Evolutionary conservation across 2,888 invertebrate species (phyloP).

Genomic region (Tupiocoris notatus): DNA sequence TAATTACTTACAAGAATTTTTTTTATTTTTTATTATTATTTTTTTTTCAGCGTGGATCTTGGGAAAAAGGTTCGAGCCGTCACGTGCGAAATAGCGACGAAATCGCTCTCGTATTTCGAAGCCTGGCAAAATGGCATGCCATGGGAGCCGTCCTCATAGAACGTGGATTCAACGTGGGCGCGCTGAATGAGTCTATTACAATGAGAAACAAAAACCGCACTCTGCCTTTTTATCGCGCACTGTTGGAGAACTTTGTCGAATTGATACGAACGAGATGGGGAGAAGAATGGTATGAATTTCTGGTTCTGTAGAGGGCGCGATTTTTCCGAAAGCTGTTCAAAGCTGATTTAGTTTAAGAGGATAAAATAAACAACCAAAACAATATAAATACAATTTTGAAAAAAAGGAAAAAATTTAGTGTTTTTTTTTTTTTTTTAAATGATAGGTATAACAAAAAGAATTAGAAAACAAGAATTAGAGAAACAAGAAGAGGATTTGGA

Average conservation of each 20-base stretch:
- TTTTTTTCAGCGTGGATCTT: neutral
- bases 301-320: no score
- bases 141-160: slow-evolving; percentile 17
- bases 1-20: no score
- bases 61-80: slow-evolving; percentile 7
- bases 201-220: neutral
- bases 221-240: neutral
- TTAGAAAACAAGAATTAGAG: no score
- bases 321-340: no score
- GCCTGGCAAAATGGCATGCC: slow-evolving; percentile 29
- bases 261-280: slow-evolving; percentile 2
- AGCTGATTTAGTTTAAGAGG: no score
- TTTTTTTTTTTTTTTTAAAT: no score
- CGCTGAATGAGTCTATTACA: neutral
- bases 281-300: slow-evolving; percentile 8
- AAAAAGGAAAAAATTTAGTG: no score
- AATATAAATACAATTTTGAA: no score
- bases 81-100: neutral
- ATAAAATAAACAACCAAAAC: no score
- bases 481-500: no score
- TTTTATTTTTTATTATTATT: no score
- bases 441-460: no score
- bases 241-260: slow-evolving; percentile 11
- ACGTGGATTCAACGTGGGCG: neutral
- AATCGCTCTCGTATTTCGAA: neutral